Base-by-base conservation (phyloP, 2,888 invertebrate genomes). In the Cosmopolites sordidus region DNA sequence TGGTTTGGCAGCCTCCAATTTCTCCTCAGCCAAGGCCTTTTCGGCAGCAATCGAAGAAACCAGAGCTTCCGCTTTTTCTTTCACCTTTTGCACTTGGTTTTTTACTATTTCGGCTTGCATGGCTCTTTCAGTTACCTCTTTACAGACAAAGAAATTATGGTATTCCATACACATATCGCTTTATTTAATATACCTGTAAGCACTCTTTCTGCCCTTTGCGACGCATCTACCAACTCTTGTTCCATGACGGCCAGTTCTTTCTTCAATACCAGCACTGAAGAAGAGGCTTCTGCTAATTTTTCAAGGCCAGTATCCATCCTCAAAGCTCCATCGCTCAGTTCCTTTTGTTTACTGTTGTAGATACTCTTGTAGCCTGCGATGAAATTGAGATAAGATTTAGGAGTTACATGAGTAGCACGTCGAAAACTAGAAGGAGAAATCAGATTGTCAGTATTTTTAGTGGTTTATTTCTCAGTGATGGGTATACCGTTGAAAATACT, bases 301-400 rank as follows among this genome's bases (percentile, higher is more conserved):
- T 94, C 90, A 60, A 97, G 77, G 47, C 96, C 97, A 2, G 92
- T 93, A 69, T 96, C 95, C 95, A 97, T 96, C 71, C 96, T 81
- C 59, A 86, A 78, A 9, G 94, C 94, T 29, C 95, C 89, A 64
- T 92, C 87, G 2, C 90, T 92, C 18, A 97, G 79, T 69, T 96
- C 94, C 64, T 85, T 86, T 68, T 89, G 87, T 73, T 94, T 96
- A 72, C 84, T 83, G 60, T 86, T 83, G 71, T 97, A 97, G 64
- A 97, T 94, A 53, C 86, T 87, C 75, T 97, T 97, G 73, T 97
- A 97, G 22, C 95, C 95, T 12, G 87, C 87, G 60, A 97, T 90
- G 72, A 97, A 97, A 69, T 92, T 95, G 15, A 97, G 76, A 73
- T 96, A 97, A 0, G 96, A 96, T 74, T 97, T 97, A 6, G 97